Evolutionary conservation across 2,888 invertebrate genomes (phyloP).

Genomic region (Himalopsyche kuldschensis): DNA sequence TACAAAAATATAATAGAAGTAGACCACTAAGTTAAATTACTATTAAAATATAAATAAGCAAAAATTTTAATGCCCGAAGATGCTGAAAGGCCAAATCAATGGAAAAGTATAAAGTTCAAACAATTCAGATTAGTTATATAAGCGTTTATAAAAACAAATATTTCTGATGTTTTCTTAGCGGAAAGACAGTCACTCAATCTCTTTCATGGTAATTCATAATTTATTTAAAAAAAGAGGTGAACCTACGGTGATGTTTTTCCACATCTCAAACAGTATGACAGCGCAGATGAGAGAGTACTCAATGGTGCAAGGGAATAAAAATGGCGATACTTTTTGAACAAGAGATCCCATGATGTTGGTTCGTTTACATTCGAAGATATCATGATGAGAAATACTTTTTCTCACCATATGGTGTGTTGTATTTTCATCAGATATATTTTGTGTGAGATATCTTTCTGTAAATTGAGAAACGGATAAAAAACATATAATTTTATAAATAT

Average conservation of each 20-base stretch:
- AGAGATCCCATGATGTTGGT: slow-evolving; percentile 72
- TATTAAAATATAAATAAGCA: too few relatives aligned
- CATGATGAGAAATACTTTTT: slow-evolving; percentile 2
- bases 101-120: too few relatives aligned
- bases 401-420: background rate
- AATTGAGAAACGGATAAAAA: background rate
- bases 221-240: background rate
- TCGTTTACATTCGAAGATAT: slow-evolving; percentile 56
- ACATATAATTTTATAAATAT: background rate
- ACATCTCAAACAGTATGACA: slow-evolving; percentile 86
- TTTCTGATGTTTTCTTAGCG: too few relatives aligned
- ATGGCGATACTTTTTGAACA: slow-evolving; percentile 72
- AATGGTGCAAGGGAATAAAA: slow-evolving; percentile 86
- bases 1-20: too few relatives aligned
- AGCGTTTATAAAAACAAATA: too few relatives aligned
- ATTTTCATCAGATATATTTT: background rate
- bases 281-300: slow-evolving; percentile 91
- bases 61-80: too few relatives aligned
- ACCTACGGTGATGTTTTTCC: slow-evolving; percentile 71
- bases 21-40: too few relatives aligned
- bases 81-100: too few relatives aligned
- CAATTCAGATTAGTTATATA: too few relatives aligned
- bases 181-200: too few relatives aligned
- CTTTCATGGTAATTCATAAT: too few relatives aligned
- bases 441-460: background rate